phyloP scores from a whole-genome alignment of 2,888 invertebrate genomes.

The Ernsta delagoae region DNA sequence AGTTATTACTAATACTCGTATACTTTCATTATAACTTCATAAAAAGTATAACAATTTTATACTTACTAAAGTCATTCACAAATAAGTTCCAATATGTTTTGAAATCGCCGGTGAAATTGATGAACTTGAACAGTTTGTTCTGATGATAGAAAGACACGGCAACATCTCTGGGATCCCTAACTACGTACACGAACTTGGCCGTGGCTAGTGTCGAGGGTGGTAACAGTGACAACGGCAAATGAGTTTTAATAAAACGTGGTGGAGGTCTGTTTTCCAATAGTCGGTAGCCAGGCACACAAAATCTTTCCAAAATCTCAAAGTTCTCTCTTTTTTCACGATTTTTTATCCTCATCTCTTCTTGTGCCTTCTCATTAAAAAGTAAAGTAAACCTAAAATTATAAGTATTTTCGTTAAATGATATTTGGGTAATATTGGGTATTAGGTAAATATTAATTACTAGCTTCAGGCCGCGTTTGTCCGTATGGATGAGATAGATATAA shows the following conservation, averaged over 20 bases:
- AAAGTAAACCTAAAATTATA: not conserved
- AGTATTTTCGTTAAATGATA: no score
- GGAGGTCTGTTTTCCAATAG: not conserved
- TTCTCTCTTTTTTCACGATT: not conserved
- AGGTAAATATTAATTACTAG: no score
- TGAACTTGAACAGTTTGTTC: not conserved
- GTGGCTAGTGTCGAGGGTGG: not conserved
- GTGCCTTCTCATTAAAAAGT: not conserved
- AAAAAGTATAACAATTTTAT: not conserved
- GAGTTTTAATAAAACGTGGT: not conserved
- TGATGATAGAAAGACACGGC: conserved; percentile 5
- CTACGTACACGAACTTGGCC: not conserved
- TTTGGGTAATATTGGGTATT: no score
- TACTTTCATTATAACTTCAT: no score
- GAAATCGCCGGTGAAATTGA: not conserved
- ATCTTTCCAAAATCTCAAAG: not conserved
- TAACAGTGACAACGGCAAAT: not conserved
- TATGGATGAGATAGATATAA: no score
- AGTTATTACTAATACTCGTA: no score
- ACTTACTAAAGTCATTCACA: conserved; percentile 1
- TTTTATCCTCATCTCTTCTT: not conserved
- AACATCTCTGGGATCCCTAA: not conserved
- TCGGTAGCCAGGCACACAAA: not conserved
- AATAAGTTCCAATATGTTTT: conserved; percentile 3
- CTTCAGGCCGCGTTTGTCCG: no score